phyloP scores from a whole-genome alignment of 2,888 invertebrate species.

The Dastarcus helophoroides region DNA sequence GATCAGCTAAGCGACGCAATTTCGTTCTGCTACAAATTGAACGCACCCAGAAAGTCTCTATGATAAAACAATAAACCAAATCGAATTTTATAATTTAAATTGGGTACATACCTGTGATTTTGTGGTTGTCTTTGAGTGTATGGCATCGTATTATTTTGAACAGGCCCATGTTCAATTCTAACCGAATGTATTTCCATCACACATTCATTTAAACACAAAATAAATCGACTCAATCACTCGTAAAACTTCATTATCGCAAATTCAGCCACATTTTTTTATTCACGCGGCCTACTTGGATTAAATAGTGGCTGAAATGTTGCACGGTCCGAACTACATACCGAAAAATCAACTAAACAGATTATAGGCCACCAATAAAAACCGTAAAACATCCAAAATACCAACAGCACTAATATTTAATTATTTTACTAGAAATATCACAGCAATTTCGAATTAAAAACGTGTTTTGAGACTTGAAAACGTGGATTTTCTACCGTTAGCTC shows the following conservation, averaged over 20 bases:
- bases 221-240: too few relatives aligned
- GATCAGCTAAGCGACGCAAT: too few relatives aligned
- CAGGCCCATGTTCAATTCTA: constrained; percentile 38
- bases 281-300: too few relatives aligned
- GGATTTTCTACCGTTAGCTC: constrained; percentile 21
- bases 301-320: too few relatives aligned
- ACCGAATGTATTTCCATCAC: constrained; percentile 39
- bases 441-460: constrained; percentile 16
- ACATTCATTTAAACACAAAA: constrained; percentile 30
- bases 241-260: background rate
- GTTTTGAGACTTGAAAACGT: constrained; percentile 22
- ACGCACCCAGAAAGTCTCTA: background rate
- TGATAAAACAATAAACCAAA: background rate
- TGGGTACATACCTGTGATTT: constrained; percentile 31
- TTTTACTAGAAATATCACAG: constrained; percentile 10
- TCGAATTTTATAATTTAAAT: too few relatives aligned
- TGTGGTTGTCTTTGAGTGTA: constrained; percentile 37
- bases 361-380: too few relatives aligned
- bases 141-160: constrained; percentile 37
- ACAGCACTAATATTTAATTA: background rate
- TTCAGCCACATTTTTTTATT: constrained; percentile 1
- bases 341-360: too few relatives aligned
- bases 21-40: too few relatives aligned
- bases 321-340: too few relatives aligned
- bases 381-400: too few relatives aligned